phyloP scores from a whole-genome alignment of 2,113 vertebrate species.

The Mungos mungo region DNA sequence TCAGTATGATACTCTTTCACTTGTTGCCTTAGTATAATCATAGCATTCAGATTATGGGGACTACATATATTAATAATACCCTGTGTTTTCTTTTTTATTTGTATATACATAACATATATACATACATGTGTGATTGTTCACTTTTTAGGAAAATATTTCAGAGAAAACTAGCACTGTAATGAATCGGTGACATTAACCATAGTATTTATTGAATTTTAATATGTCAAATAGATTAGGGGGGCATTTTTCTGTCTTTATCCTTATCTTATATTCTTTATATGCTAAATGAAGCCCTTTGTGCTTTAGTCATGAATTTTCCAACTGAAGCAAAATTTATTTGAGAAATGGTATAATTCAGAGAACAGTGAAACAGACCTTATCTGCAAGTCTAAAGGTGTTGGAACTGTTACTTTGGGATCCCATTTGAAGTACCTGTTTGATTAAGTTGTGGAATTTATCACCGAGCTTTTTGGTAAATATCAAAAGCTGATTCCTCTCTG shows the following conservation, averaged over 20 bases:
- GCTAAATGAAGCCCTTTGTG: neutral
- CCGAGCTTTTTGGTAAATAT: constrained; percentile 12
- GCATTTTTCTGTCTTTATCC: neutral
- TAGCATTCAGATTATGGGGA: neutral
- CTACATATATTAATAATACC: neutral
- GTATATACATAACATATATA: neutral
- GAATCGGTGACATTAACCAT: neutral
- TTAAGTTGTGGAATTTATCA: constrained; percentile 18
- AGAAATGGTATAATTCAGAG: neutral
- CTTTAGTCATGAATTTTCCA: neutral
- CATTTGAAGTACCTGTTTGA: constrained; percentile 18
- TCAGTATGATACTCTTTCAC: neutral
- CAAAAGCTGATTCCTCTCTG: constrained; percentile 21
- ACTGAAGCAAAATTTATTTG: neutral
- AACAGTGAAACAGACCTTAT: neutral
- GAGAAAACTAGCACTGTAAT: neutral
- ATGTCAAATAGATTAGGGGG: neutral
- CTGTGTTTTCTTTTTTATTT: neutral
- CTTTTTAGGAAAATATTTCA: constrained; percentile 11
- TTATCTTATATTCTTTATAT: neutral
- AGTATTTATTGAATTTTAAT: constrained; percentile 34
- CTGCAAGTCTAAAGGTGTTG: neutral
- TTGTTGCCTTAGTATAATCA: neutral
- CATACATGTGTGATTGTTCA: neutral
- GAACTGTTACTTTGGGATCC: neutral